These are phyloP conservation scores for Didymodactylos carnosus DNA, from an alignment of 2,888 invertebrate species.

Conservation along the genomic window DNA sequence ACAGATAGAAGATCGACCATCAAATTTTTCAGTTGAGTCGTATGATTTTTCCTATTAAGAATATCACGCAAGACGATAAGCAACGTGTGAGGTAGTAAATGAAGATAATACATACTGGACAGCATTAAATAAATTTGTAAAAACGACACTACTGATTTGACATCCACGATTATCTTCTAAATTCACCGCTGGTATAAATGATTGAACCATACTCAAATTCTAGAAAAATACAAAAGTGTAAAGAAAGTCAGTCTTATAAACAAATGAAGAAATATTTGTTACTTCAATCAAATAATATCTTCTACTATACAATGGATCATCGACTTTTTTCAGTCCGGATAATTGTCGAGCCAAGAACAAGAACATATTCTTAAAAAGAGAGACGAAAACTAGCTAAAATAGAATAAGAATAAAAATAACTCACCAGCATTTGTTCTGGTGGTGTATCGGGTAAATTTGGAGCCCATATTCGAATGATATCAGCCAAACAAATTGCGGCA, in stretches of 20 bases:
- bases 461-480: conserved; percentile 81
- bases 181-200: background rate
- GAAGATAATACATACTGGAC: background rate
- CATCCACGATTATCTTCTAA: background rate
- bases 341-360: conserved; percentile 79
- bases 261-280: conserved; percentile 14
- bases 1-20: background rate
- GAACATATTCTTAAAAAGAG: conserved; percentile 42
- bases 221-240: background rate
- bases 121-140: background rate
- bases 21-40: background rate
- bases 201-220: background rate
- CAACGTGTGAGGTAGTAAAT: too few relatives aligned
- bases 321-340: conserved; percentile 75
- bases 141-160: background rate
- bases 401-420: background rate
- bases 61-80: too few relatives aligned
- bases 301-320: conserved; percentile 85
- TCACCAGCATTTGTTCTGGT: conserved; percentile 54
- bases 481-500: conserved; percentile 89
- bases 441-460: conserved; percentile 94
- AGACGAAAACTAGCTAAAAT: background rate
- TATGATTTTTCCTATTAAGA: background rate
- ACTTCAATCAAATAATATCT: conserved; percentile 81
- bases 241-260: too few relatives aligned